Conservation (phyloP, 2,888 invertebrate species). For the Teleiodes luculella region DNA sequence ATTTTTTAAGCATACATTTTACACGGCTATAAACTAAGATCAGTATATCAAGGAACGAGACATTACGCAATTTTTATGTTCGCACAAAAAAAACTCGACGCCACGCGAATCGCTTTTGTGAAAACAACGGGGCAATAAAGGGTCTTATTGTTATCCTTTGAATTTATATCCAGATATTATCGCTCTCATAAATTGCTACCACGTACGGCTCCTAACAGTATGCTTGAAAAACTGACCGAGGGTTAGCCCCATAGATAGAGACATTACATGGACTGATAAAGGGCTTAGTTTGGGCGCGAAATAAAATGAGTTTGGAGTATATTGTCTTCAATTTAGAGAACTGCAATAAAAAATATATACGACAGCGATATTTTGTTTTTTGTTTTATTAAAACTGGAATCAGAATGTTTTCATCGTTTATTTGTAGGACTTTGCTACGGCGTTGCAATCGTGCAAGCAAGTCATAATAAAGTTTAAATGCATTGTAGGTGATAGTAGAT, state of each 20-base stretch:
- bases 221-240: constrained; percentile 62
- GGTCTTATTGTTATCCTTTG: constrained; percentile 77
- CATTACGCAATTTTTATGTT: constrained; percentile 64
- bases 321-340: too few relatives aligned
- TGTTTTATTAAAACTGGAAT: too few relatives aligned
- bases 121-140: constrained; percentile 75
- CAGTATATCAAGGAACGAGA: constrained; percentile 63
- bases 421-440: too few relatives aligned
- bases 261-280: constrained; percentile 26
- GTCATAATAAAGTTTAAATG: too few relatives aligned
- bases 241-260: constrained; percentile 13
- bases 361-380: too few relatives aligned
- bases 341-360: too few relatives aligned
- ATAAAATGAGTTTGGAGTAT: neutral
- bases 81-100: constrained; percentile 59
- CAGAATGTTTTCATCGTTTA: too few relatives aligned
- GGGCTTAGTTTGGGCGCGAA: constrained; percentile 2
- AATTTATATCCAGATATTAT: constrained; percentile 77
- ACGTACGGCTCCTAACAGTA: constrained; percentile 62
- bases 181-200: constrained; percentile 69
- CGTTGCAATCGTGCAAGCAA: too few relatives aligned
- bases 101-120: constrained; percentile 68
- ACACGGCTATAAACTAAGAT: constrained; percentile 51
- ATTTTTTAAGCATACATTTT: constrained; percentile 39
- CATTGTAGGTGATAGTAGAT: too few relatives aligned